Conservation (phyloP, 2,113 vertebrate genomes). For the Oxyruncus cristatus region DNA sequence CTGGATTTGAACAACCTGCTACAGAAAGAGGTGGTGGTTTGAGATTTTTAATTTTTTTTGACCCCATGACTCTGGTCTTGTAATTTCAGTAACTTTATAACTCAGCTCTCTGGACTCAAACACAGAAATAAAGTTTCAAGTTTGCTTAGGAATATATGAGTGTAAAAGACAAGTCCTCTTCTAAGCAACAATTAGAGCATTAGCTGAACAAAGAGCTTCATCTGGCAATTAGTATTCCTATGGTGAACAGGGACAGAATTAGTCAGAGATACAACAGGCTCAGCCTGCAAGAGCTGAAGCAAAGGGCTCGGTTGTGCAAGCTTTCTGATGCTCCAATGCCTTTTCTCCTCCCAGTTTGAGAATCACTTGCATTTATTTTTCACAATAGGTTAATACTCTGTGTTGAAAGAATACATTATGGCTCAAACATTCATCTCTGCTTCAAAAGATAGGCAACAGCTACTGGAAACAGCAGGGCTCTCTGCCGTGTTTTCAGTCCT, state of each 20-base stretch:
- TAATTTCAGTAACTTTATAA: neutral
- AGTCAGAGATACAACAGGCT: constrained; percentile 34
- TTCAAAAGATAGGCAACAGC: constrained; percentile 60
- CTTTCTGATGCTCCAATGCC: constrained; percentile 12
- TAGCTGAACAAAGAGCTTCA: constrained; percentile 64
- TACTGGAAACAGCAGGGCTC: constrained; percentile 44
- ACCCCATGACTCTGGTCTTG: neutral
- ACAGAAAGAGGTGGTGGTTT: neutral
- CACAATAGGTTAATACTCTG: constrained; percentile 17
- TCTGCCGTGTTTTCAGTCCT: constrained; percentile 23
- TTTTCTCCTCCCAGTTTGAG: constrained; percentile 12
- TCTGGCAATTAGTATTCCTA: constrained; percentile 65
- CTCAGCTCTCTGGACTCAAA: neutral
- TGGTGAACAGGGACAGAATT: constrained; percentile 49
- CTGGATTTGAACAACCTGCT: neutral
- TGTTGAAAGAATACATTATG: constrained; percentile 22
- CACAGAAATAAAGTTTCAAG: neutral
- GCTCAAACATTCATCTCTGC: constrained; percentile 43
- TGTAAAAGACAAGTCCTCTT: neutral
- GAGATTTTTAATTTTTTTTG: neutral
- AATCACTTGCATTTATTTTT: constrained; percentile 32
- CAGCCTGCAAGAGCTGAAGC: neutral
- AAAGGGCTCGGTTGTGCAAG: neutral
- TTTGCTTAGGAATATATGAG: neutral
- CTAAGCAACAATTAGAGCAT: constrained; percentile 51